These are phyloP conservation scores for Synanceia verrucosa DNA, from an alignment of 2,797 vertebrate genomes.

Conservation along the genomic window DNA sequence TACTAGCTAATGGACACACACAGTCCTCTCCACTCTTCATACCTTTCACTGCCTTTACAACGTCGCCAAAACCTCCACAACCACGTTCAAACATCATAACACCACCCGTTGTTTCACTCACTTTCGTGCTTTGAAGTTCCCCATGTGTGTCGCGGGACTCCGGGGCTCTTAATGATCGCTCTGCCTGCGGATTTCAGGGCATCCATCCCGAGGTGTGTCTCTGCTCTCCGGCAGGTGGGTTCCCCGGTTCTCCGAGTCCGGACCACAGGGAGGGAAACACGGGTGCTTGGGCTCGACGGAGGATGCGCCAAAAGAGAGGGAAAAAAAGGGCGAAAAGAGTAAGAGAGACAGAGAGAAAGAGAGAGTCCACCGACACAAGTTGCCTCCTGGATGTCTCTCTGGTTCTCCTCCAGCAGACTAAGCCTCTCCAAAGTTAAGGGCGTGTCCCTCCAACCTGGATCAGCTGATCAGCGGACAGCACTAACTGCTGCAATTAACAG, in stretches of 20 bases:
- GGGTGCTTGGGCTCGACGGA: constrained; percentile 14
- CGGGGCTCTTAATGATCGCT: constrained; percentile 91
- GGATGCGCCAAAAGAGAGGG: neutral
- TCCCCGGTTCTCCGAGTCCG: constrained; percentile 26
- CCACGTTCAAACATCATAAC: neutral
- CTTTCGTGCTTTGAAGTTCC: constrained; percentile 89
- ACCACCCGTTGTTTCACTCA: constrained; percentile 72
- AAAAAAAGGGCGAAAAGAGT: neutral
- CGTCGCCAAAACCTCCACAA: neutral
- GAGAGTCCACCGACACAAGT: constrained; percentile 6
- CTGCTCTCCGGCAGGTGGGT: constrained; percentile 68
- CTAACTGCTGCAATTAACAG: neutral
- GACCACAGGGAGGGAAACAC: constrained; percentile 25
- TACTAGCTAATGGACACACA: constrained; percentile 6
- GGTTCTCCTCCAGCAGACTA: neutral
- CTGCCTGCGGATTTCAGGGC: constrained; percentile 90
- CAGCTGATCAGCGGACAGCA: neutral
- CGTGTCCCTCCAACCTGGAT: constrained; percentile 65
- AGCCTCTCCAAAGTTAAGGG: constrained; percentile 62
- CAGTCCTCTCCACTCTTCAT: neutral
- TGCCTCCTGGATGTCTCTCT: neutral
- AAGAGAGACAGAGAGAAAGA: neutral
- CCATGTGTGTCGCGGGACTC: constrained; percentile 88
- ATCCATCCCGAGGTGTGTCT: constrained; percentile 83
- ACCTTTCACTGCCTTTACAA: neutral